Conservation (phyloP, 2,113 vertebrate genomes). For the Marcusenius ussheri region DNA sequence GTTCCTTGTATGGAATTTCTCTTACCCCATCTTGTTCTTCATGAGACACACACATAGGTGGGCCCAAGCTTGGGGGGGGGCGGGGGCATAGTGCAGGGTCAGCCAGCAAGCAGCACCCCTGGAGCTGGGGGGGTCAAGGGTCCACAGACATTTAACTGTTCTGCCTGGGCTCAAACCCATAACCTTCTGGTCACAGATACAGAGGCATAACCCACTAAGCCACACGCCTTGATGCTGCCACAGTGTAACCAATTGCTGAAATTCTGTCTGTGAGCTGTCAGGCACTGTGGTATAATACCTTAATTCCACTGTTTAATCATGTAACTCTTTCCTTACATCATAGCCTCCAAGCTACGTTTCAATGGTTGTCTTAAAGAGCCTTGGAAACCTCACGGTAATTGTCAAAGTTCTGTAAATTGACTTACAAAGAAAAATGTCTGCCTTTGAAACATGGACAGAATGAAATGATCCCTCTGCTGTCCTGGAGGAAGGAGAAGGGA, state of each 20-base stretch:
- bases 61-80: too few species aligned
- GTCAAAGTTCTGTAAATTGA: slow-evolving; percentile 9
- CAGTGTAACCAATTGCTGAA: neutral
- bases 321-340: neutral
- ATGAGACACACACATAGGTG: too few species aligned
- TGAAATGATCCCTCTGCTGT: neutral
- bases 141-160: neutral
- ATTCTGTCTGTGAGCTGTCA: neutral
- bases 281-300: neutral
- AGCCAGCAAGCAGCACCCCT: too few species aligned
- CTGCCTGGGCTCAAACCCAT: neutral
- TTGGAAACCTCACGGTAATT: slow-evolving; percentile 15
- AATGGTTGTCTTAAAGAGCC: neutral
- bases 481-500: neutral
- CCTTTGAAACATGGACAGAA: neutral
- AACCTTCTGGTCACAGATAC: neutral
- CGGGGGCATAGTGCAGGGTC: too few species aligned
- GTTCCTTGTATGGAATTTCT: neutral
- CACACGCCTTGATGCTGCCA: neutral
- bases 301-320: neutral
- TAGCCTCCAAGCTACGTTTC: neutral
- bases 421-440: neutral
- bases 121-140: neutral
- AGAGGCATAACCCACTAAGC: neutral
- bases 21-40: neutral